phyloP scores from a whole-genome alignment of 2,113 vertebrate species.

The Ameiurus melas region DNA sequence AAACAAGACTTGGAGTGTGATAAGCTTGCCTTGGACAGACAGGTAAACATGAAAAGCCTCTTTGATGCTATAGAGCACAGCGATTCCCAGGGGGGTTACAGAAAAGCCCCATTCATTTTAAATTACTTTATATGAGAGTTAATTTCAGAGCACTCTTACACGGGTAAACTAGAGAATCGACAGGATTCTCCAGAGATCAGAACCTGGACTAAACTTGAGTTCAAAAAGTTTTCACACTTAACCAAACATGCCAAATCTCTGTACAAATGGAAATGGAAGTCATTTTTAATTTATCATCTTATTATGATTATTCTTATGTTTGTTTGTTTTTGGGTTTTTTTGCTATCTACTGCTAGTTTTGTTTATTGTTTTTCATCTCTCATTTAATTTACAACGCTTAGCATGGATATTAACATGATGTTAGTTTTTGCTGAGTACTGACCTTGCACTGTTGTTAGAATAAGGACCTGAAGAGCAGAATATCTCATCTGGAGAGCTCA shows the following conservation, averaged over 20 bases:
- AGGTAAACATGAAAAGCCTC: constrained; percentile 73
- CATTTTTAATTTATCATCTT: no score
- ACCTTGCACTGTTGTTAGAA: constrained; percentile 71
- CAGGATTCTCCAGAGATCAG: background rate
- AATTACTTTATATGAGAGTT: background rate
- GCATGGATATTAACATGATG: background rate
- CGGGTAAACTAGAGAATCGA: background rate
- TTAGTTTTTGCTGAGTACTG: background rate
- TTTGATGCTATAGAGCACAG: background rate
- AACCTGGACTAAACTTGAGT: background rate
- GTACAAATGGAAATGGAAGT: background rate
- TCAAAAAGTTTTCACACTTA: background rate
- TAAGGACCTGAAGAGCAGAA: constrained; percentile 90
- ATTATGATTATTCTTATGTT: background rate
- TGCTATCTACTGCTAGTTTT: no score
- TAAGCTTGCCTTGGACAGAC: constrained; percentile 95
- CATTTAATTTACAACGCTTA: background rate
- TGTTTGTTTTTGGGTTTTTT: no score
- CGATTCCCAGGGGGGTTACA: background rate
- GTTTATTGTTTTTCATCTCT: background rate
- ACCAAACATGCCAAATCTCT: background rate
- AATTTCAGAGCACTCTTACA: background rate
- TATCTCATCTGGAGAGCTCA: constrained; percentile 86
- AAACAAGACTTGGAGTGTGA: constrained; percentile 96
- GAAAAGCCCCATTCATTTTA: background rate